Conservation (phyloP, 2,888 invertebrate species). For the Diplolepis rosae region DNA sequence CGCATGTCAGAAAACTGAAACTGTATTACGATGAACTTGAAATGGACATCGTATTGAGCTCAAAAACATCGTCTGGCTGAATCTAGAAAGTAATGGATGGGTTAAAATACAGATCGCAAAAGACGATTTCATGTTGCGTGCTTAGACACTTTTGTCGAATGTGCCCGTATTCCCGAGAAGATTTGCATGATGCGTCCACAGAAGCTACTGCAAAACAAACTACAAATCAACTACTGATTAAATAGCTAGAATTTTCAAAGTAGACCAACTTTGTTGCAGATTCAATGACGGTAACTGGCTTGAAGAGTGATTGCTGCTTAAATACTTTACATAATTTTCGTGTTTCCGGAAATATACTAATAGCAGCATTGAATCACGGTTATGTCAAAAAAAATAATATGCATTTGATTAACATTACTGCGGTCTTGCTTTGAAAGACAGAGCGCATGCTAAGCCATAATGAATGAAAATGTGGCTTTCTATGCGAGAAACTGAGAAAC, state of each 20-base stretch:
- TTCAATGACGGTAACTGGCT: constrained; percentile 32
- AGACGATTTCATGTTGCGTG: constrained; percentile 37
- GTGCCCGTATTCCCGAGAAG: constrained; percentile 37
- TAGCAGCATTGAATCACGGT: constrained; percentile 42
- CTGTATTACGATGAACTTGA: constrained; percentile 39
- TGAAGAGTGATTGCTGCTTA: constrained; percentile 39
- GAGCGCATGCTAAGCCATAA: constrained; percentile 46
- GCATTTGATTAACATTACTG: constrained; percentile 40
- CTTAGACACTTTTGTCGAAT: constrained; percentile 41
- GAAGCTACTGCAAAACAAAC: constrained; percentile 23
- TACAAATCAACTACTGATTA: constrained; percentile 29
- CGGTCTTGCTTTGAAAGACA: constrained; percentile 36
- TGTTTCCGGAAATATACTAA: constrained; percentile 37
- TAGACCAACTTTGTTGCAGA: constrained; percentile 10
- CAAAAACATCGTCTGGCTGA: constrained; percentile 41
- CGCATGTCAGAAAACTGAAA: constrained; percentile 32
- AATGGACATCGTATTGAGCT: constrained; percentile 38
- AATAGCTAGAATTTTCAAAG: constrained; percentile 33
- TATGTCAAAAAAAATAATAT: constrained; percentile 43
- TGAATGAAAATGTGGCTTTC: constrained; percentile 50
- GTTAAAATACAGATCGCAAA: constrained; percentile 35
- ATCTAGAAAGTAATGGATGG: constrained; percentile 46
- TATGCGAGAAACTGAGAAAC: too few relatives aligned
- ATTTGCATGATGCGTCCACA: constrained; percentile 39
- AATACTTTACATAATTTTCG: constrained; percentile 39